Conservation (phyloP, 2,888 invertebrate species). For the Ischnus inquisitorius region DNA sequence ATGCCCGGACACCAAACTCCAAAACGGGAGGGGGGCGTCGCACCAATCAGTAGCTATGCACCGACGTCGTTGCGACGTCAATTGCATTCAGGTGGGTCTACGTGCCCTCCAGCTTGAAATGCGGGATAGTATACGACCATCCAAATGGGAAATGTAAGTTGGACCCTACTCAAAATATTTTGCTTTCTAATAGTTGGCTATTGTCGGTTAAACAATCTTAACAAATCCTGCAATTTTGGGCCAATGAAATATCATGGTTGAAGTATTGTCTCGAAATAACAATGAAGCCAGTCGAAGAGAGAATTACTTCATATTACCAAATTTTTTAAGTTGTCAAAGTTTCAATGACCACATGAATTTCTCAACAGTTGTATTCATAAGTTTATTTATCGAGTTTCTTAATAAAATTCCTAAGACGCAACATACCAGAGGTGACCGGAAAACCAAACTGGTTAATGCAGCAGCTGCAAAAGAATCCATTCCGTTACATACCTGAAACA, state of each 20-base stretch:
- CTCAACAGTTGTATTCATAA: too few species aligned
- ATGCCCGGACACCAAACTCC: conserved; percentile 28
- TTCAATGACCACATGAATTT: too few species aligned
- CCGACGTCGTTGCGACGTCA: conserved; percentile 26
- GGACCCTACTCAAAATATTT: conserved; percentile 25
- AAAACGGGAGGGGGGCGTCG: conserved; percentile 15
- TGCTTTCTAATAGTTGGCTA: conserved; percentile 6
- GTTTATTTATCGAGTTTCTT: too few species aligned
- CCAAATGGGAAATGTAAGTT: conserved; percentile 13
- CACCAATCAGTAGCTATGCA: conserved; percentile 47
- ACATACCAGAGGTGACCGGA: too few species aligned
- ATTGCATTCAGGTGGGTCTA: conserved; percentile 23
- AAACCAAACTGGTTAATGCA: too few species aligned
- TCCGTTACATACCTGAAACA: too few species aligned
- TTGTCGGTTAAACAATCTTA: conserved; percentile 16
- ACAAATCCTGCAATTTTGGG: neutral
- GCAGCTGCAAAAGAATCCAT: too few species aligned
- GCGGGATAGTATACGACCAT: conserved; percentile 11
- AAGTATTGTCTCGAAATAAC: too few species aligned
- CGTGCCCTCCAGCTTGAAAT: neutral
- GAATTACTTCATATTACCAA: too few species aligned
- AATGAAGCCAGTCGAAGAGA: too few species aligned
- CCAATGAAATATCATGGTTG: neutral
- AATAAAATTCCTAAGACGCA: too few species aligned
- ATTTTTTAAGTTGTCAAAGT: too few species aligned